Base-by-base conservation (phyloP, 2,888 invertebrate species). In the Acleris holmiana region DNA sequence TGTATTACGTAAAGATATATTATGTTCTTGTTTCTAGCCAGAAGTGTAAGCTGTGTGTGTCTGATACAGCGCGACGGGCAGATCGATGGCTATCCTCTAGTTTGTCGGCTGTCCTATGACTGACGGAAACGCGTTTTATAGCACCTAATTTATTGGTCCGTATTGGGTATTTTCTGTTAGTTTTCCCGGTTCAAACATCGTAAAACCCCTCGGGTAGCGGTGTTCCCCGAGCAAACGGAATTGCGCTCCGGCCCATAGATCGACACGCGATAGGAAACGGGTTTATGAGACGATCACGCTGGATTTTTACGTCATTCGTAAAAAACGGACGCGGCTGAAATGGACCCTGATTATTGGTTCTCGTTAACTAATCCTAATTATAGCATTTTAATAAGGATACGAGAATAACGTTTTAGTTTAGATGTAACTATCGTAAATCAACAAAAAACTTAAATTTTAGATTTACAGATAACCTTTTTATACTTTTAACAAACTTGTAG, bases 111-210 rank as follows among this genome's bases (percentile, higher is more conserved):
- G 35, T 1, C 8, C 18, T 44, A 44, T 41, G 41, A 50, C 41
- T 44, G 54, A 21, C 23, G 44, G 41, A 21, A 21, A 23, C 13
- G 29, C 21, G 29, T 59, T 64, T 64, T 64, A 59, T 29, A 29
- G 40, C 48, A 41, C 19, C 25, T 64, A 29, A 58, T 51, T 53
- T 40, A 54, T 58, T 40, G 40, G 15, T 19, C 48, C 40, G 48
- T 59, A 41, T 59, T 64, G 53, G 29, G 44, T 29, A 59, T 59
- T 59, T 64, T 64, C 64, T 64, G 41, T 64, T 64, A 64, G 64
- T 58, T 59, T 47, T 51, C 29, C 64, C 58, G 53, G 53, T 48
- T 64, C 48, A 44, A 59, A 54, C 64, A 54, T 59, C 54, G 54
- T 64, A 59, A 63, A 58, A 49, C 29, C 54, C 19, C 29, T 47